Evolutionary conservation across 2,113 vertebrate genomes (phyloP).

Genomic region (Elaphurus davidianus): DNA sequence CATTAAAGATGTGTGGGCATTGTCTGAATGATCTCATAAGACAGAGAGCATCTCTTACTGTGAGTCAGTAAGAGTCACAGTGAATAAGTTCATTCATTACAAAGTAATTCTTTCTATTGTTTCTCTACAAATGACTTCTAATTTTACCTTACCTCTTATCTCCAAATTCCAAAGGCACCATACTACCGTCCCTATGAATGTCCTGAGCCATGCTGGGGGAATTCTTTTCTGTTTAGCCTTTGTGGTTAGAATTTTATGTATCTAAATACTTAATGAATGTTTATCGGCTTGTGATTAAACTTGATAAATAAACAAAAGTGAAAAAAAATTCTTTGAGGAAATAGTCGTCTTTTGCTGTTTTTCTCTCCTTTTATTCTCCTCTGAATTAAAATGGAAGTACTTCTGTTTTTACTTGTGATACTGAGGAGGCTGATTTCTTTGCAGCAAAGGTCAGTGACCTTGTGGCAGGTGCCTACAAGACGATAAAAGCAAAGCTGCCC

Average conservation of each 20-base stretch:
- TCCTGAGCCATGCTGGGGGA: neutral
- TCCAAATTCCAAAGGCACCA: neutral
- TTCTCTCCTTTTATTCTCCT: neutral
- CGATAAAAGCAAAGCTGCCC: slow-evolving; percentile 95
- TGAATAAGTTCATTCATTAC: neutral
- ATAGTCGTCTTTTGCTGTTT: neutral
- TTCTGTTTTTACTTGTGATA: slow-evolving; percentile 40
- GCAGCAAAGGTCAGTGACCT: slow-evolving; percentile 95
- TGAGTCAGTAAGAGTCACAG: neutral
- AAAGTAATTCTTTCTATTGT: neutral
- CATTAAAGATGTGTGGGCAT: neutral
- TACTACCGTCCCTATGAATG: neutral
- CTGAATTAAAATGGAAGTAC: slow-evolving; percentile 51
- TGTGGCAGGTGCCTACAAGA: slow-evolving; percentile 91
- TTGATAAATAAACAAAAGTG: neutral
- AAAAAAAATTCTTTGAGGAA: slow-evolving; percentile 6
- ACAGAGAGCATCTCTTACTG: neutral
- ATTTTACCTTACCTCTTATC: neutral
- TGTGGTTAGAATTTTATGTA: neutral
- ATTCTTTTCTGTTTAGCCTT: neutral
- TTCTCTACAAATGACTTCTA: neutral
- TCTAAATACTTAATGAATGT: neutral
- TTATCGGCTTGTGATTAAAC: neutral
- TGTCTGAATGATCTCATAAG: neutral
- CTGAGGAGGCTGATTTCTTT: slow-evolving; percentile 74